Conservation (phyloP, 53 echinoderm and acorn worm species). For the Glandiceps talaboti region DNA sequence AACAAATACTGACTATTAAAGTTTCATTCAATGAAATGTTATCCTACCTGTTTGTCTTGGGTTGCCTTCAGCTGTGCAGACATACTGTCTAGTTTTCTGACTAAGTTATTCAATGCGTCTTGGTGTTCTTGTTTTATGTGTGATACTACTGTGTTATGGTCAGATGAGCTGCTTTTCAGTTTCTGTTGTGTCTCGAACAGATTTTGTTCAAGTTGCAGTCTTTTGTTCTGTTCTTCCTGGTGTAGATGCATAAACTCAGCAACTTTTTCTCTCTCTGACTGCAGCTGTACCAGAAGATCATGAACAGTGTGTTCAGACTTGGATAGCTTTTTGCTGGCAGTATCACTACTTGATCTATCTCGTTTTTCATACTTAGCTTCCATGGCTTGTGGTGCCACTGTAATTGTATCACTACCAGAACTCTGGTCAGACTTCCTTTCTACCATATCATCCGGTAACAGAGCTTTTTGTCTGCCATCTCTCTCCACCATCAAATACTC, state of each 20-base stretch:
- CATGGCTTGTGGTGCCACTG: no score
- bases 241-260: constrained; percentile 15
- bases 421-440: no score
- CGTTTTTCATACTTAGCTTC: neutral
- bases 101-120: constrained; percentile 36
- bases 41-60: neutral
- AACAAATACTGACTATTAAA: no score
- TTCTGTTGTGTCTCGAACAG: constrained; percentile 13
- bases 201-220: constrained; percentile 9
- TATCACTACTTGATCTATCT: constrained; percentile 1
- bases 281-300: constrained; percentile 30
- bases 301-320: constrained; percentile 18
- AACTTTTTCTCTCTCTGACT: constrained; percentile 24
- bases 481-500: neutral
- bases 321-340: neutral
- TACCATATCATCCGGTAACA: neutral
- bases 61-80: constrained; percentile 21
- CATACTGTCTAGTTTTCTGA: constrained; percentile 29
- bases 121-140: constrained; percentile 26
- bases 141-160: constrained; percentile 18
- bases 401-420: neutral
- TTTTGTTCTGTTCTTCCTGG: constrained; percentile 11
- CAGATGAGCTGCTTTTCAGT: constrained; percentile 17
- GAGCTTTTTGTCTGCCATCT: neutral
- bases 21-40: no score